phyloP scores from a whole-genome alignment of 2,113 vertebrate genomes.

The Laterallus jamaicensis region DNA sequence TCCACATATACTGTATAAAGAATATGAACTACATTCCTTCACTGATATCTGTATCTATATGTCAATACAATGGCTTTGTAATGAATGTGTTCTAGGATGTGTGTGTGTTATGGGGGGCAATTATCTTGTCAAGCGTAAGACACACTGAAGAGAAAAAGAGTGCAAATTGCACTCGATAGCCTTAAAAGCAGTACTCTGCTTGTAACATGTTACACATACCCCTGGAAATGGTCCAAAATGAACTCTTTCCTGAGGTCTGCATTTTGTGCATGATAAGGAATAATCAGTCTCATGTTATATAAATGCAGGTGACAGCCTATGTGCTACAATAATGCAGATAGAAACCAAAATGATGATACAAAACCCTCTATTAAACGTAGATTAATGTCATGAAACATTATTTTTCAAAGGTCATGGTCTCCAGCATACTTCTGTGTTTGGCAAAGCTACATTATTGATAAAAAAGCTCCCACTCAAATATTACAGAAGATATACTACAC shows the following conservation, averaged over 20 bases:
- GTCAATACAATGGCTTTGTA: constrained; percentile 52
- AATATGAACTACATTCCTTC: constrained; percentile 30
- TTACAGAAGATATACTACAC: not conserved
- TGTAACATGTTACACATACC: not conserved
- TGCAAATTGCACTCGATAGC: constrained; percentile 52
- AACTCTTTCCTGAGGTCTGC: constrained; percentile 46
- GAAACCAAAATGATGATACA: constrained; percentile 41
- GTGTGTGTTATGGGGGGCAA: constrained; percentile 31
- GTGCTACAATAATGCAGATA: constrained; percentile 48
- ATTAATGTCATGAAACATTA: constrained; percentile 49
- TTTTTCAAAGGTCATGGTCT: constrained; percentile 39
- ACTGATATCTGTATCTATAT: constrained; percentile 48
- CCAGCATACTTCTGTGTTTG: constrained; percentile 16
- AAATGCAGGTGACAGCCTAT: constrained; percentile 61
- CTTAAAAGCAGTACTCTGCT: constrained; percentile 53
- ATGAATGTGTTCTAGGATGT: constrained; percentile 44
- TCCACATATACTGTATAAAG: not conserved
- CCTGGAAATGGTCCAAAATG: constrained; percentile 50
- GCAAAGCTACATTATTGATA: constrained; percentile 57
- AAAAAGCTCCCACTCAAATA: constrained; percentile 52
- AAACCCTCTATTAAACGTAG: constrained; percentile 39
- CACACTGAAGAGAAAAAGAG: constrained; percentile 45
- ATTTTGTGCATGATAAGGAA: constrained; percentile 57
- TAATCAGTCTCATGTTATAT: constrained; percentile 59
- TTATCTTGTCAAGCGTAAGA: constrained; percentile 52